Base-by-base conservation (phyloP, 1,140 invertebrate genomes). In the Trissolcus basalis region DNA sequence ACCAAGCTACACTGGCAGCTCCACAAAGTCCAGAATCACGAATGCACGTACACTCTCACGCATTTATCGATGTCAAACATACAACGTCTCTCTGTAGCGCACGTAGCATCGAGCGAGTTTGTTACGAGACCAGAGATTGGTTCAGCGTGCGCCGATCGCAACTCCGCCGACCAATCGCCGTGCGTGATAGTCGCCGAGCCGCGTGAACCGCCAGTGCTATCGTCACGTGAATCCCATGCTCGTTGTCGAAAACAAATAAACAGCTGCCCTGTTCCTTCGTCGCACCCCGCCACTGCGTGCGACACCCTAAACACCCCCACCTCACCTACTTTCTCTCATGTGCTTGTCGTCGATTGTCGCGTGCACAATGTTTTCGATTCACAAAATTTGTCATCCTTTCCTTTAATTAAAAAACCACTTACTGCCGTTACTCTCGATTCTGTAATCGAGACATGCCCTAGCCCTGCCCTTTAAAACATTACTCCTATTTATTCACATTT, bases 211-310 rank as follows among this genome's bases (percentile, higher is more conserved):
- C 81, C 82, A 82, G 81, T 45, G 11, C 13, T 45, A 51, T 56
- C 68, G 82, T 86, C 86, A 86, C 85, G 68, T 71, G 68, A 71
- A 71, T 71, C 59, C 68, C 68, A 71, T 71, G 86, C 81, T 86
- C 85, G 85, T 86, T 82, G 84, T 82, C 81, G 69, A 86, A 86
- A 87, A 86, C 85, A 87, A 86, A 86, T 83, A 87, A 87, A 87
- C 85, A 87, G 84, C 83, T 87, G 85, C 83, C 78, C 74, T 63
- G 73, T 67, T 61, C 58, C 54, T 69, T 69, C 68, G 56, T 64
- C 74, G 70, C 50, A 6, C 47, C 60, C 14, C 33, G 1, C 51
- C 59, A 6, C 19, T n/a, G n/a, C n/a, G n/a, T n/a, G n/a, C 19
- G 19, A 11, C 19, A 41, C 33, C 33, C 41, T 9, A 58, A 53